A percentile compares a stretch with the other conserved stretches of the same genome.
These are phyloP conservation scores for Archips xylosteana DNA, from an alignment of 2,888 invertebrate species.

Conservation along the genomic window DNA sequence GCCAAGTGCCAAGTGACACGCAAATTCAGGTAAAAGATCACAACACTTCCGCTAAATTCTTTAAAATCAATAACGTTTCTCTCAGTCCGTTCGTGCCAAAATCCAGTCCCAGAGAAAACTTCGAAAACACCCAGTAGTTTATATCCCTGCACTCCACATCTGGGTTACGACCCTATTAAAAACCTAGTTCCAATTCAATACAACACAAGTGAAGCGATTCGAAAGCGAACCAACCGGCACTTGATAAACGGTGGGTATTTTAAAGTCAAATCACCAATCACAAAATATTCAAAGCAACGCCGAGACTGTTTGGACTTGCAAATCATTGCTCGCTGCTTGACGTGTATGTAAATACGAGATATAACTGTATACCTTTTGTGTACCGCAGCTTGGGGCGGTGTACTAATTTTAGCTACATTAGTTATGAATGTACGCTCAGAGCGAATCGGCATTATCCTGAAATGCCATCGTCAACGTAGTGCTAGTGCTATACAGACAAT, in stretches of 20 bases:
- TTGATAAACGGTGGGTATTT: slow-evolving; percentile 39
- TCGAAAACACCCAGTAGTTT: not conserved
- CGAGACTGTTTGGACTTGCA: slow-evolving; percentile 37
- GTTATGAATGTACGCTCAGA: slow-evolving; percentile 7
- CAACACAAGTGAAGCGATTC: slow-evolving; percentile 27
- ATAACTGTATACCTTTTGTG: not conserved
- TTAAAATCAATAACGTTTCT: not conserved
- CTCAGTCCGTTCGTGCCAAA: not conserved
- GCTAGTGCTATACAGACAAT: no score
- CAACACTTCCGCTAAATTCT: not conserved
- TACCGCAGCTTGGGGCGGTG: not conserved
- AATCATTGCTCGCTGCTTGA: slow-evolving; percentile 24
- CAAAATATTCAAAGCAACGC: slow-evolving; percentile 41
- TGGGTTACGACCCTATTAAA: slow-evolving; percentile 9
- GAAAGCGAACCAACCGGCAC: slow-evolving; percentile 17
- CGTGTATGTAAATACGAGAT: slow-evolving; percentile 17
- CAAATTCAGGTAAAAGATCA: not conserved
- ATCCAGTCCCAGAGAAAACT: not conserved
- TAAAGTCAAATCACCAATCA: slow-evolving; percentile 43
- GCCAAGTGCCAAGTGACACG: not conserved
- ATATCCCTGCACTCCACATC: not conserved
- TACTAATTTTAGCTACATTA: slow-evolving; percentile 15
- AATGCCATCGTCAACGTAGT: no score
- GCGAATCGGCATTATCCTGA: not conserved
- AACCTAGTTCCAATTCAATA: slow-evolving; percentile 29